A percentile compares a stretch with the other conserved stretches of the same genome.
Conservation (phyloP, 2,888 invertebrate species). For the Drosophila silvestris region DNA sequence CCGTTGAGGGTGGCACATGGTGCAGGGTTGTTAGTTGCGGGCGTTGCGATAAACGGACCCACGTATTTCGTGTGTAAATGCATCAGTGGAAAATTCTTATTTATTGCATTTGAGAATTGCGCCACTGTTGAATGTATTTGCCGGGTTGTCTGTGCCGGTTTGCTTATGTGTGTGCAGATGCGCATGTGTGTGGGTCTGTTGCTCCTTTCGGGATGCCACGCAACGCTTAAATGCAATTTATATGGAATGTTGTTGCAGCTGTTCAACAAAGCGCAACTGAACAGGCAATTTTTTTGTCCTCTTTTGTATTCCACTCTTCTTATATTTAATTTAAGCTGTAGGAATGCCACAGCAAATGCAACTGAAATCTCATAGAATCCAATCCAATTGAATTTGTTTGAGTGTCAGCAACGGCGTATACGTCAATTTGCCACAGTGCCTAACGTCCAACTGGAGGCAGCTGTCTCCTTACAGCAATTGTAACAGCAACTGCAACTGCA, state of each 20-base stretch:
- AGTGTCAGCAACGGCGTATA: slow-evolving; percentile 34
- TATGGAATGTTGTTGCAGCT: slow-evolving; percentile 18
- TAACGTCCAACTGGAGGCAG: slow-evolving; percentile 7
- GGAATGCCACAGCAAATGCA: slow-evolving; percentile 13
- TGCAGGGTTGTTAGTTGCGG: background rate
- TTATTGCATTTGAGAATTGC: slow-evolving; percentile 69
- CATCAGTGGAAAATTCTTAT: slow-evolving; percentile 58
- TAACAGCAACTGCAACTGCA: slow-evolving; percentile 30
- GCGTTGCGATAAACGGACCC: background rate
- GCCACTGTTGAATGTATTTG: slow-evolving; percentile 9
- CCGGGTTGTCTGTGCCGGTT: background rate
- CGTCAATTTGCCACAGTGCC: slow-evolving; percentile 33
- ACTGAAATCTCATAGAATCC: slow-evolving; percentile 35
- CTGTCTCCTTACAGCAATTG: slow-evolving; percentile 8
- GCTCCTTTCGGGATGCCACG: background rate
- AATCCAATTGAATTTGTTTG: slow-evolving; percentile 42
- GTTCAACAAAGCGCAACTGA: slow-evolving; percentile 23
- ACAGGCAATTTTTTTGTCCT: background rate
- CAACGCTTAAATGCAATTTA: slow-evolving; percentile 38
- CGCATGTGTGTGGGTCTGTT: background rate
- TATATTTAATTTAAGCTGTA: slow-evolving; percentile 4
- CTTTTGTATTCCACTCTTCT: background rate
- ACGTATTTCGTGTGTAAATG: slow-evolving; percentile 47
- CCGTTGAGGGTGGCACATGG: background rate
- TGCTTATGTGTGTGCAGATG: too few species aligned